phyloP scores from a whole-genome alignment of 2,888 invertebrate genomes.

The Branchellion lobata region DNA sequence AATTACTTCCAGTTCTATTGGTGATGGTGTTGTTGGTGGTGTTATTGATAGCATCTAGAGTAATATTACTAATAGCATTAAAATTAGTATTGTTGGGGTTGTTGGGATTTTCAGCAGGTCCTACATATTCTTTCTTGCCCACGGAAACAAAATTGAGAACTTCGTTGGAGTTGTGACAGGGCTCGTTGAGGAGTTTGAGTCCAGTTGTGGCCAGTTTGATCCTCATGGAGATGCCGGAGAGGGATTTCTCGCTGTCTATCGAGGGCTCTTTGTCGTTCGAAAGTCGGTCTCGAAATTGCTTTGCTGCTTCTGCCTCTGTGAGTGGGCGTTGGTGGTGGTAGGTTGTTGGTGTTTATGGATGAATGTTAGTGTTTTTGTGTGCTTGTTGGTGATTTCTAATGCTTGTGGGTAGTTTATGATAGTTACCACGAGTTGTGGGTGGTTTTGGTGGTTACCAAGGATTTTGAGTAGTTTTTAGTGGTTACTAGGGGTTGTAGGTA shows the following conservation, averaged over 20 bases:
- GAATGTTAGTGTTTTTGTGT: not conserved
- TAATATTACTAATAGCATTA: not conserved
- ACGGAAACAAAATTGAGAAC: not conserved
- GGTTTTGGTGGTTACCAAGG: too few relatives aligned
- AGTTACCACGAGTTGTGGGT: too few relatives aligned
- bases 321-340: too few relatives aligned
- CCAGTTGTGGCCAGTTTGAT: not conserved
- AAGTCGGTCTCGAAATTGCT: constrained; percentile 18
- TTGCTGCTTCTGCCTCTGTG: constrained; percentile 1
- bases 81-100: not conserved
- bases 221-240: constrained; percentile 16
- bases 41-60: too few relatives aligned
- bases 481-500: too few relatives aligned
- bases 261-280: constrained; percentile 35
- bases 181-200: not conserved
- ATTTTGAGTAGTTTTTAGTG: too few relatives aligned
- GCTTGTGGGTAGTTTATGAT: not conserved
- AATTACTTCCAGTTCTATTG: too few relatives aligned
- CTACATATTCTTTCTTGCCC: not conserved
- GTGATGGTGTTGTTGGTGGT: too few relatives aligned
- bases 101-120: not conserved
- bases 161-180: not conserved
- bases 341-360: not conserved
- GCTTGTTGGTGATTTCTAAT: not conserved
- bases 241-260: constrained; percentile 33